Evolutionary conservation across 2,797 vertebrate genomes (phyloP).

Genomic region (Gallinago nigripennis): DNA sequence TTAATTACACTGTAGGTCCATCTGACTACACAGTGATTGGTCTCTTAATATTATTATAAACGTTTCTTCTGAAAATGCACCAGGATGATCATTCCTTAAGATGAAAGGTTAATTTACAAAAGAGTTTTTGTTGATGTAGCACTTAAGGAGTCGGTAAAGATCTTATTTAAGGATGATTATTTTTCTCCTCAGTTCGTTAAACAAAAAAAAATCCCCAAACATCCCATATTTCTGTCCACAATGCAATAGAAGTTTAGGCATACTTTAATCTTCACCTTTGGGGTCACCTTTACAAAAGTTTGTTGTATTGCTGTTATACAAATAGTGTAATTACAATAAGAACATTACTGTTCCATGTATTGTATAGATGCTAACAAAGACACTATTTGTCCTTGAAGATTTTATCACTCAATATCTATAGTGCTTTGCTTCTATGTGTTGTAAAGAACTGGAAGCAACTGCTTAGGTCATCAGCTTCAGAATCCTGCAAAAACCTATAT

Average conservation of each 20-base stretch:
- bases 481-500: neutral
- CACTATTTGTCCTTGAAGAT: neutral
- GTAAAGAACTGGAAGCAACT: neutral
- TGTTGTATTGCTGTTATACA: neutral
- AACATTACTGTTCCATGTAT: neutral
- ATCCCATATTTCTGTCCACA: neutral
- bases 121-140: neutral
- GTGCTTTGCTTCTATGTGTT: neutral
- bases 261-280: neutral
- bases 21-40: neutral
- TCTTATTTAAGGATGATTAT: neutral
- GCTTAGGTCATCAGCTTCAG: neutral
- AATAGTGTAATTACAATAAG: neutral
- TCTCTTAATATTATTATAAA: neutral
- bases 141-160: neutral
- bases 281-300: neutral
- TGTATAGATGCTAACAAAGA: neutral
- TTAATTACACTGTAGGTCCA: neutral
- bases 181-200: neutral
- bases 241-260: neutral
- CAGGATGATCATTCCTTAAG: neutral
- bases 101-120: neutral
- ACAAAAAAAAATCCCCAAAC: neutral
- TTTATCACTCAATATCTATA: neutral
- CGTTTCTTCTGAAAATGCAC: neutral